Percentiles rank a stretch among this genome's conserved stretches.
phyloP scores from a whole-genome alignment of 2,113 vertebrate genomes.

The Cervus canadensis region DNA sequence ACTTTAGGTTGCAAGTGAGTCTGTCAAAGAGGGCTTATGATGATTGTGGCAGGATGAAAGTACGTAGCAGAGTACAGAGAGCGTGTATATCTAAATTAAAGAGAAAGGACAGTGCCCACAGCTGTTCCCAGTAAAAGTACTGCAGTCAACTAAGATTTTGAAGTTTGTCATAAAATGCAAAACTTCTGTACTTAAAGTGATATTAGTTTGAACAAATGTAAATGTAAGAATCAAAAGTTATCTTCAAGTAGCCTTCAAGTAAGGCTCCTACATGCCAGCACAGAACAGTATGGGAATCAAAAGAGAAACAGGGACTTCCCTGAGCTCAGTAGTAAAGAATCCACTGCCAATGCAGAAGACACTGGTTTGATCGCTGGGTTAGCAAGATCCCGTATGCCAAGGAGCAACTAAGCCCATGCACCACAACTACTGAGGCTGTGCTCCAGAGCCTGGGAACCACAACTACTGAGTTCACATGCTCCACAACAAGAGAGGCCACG shows the following conservation, averaged over 20 bases:
- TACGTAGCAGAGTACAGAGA: background rate
- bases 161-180: background rate
- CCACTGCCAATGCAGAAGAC: background rate
- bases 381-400: background rate
- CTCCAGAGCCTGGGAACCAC: background rate
- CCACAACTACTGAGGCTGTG: background rate
- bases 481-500: background rate
- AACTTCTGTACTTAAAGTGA: background rate
- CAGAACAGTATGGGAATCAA: background rate
- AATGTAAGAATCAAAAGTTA: background rate
- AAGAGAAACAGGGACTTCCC: background rate
- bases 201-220: background rate
- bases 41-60: background rate
- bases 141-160: background rate
- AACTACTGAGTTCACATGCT: background rate
- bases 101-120: no score
- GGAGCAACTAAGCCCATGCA: background rate
- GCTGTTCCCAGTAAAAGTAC: background rate
- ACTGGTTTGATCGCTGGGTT: background rate
- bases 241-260: background rate
- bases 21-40: background rate
- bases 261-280: background rate
- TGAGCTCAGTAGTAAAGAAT: background rate
- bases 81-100: background rate
- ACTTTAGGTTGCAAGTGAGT: background rate